phyloP scores from a whole-genome alignment of 2,113 vertebrate species.

The Lepus europaeus region DNA sequence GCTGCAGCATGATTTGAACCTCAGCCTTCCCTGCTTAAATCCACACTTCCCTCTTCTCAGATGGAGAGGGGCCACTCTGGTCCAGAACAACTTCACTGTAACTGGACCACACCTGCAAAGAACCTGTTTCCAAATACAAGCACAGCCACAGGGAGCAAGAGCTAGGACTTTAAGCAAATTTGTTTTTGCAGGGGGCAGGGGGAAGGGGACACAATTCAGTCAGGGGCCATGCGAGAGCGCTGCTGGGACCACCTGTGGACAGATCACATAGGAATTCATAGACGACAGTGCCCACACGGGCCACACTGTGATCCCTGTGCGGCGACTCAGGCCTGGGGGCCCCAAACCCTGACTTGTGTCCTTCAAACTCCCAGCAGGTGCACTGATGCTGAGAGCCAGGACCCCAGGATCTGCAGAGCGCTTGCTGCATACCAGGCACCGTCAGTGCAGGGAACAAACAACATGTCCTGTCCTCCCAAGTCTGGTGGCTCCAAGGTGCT shows the following conservation, averaged over 20 bases:
- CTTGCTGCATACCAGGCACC: not conserved
- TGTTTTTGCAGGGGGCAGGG: rapidly evolving
- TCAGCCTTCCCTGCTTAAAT: not conserved
- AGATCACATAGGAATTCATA: not conserved
- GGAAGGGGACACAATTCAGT: not conserved
- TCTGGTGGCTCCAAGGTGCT: not conserved
- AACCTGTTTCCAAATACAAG: not conserved
- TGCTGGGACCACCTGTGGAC: too few relatives aligned
- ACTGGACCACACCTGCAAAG: not conserved
- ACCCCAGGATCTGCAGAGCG: not conserved
- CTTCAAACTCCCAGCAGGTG: too few relatives aligned
- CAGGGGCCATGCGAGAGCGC: not conserved
- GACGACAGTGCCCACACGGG: not conserved
- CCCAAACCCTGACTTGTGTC: not conserved
- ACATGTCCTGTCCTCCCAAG: not conserved
- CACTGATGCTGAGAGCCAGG: not conserved
- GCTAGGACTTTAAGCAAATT: too few relatives aligned
- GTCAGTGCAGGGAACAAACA: not conserved
- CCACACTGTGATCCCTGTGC: too few relatives aligned
- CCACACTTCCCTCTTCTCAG: not conserved
- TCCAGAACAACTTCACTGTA: not conserved
- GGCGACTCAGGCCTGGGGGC: too few relatives aligned
- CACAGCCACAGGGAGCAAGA: not conserved
- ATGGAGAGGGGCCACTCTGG: too few relatives aligned
- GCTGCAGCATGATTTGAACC: rapidly evolving